phyloP scores from a whole-genome alignment of 1,140 invertebrate genomes.

The Drosophila bocki region DNA sequence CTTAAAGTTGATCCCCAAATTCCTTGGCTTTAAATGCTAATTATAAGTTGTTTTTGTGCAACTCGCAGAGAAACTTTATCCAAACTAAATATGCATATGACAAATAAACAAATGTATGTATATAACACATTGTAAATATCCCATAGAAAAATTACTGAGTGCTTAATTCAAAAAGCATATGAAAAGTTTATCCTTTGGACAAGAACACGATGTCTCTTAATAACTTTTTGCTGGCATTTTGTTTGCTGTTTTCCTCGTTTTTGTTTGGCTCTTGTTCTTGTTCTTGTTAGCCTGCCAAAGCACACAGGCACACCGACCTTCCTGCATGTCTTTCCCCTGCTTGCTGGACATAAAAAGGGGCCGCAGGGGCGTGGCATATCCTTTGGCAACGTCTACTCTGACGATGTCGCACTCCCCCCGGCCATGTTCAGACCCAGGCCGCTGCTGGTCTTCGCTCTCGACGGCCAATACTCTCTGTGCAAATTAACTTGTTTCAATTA shows the following conservation, averaged over 20 bases:
- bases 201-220: constrained; percentile 78
- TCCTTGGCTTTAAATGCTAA: constrained; percentile 76
- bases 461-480: constrained; percentile 64
- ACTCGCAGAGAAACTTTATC: constrained; percentile 51
- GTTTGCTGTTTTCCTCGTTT: constrained; percentile 74
- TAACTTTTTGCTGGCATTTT: constrained; percentile 79
- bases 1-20: constrained; percentile 12
- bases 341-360: constrained; percentile 1
- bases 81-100: constrained; percentile 62
- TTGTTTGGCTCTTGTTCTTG: constrained; percentile 51
- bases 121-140: constrained; percentile 7
- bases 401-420: constrained; percentile 46
- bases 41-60: constrained; percentile 74
- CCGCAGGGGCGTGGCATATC: constrained; percentile 51
- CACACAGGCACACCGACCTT: not conserved
- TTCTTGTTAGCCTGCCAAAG: constrained; percentile 56
- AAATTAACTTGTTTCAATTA: constrained; percentile 85
- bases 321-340: constrained; percentile 8
- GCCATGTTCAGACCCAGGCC: constrained; percentile 10
- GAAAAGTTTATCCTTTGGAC: constrained; percentile 77
- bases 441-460: constrained; percentile 10
- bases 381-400: constrained; percentile 69
- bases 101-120: constrained; percentile 60
- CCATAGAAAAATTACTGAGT: constrained; percentile 53
- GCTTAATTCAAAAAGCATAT: constrained; percentile 79